Conservation (phyloP, 2,113 vertebrate species). For the Chamaea fasciata region DNA sequence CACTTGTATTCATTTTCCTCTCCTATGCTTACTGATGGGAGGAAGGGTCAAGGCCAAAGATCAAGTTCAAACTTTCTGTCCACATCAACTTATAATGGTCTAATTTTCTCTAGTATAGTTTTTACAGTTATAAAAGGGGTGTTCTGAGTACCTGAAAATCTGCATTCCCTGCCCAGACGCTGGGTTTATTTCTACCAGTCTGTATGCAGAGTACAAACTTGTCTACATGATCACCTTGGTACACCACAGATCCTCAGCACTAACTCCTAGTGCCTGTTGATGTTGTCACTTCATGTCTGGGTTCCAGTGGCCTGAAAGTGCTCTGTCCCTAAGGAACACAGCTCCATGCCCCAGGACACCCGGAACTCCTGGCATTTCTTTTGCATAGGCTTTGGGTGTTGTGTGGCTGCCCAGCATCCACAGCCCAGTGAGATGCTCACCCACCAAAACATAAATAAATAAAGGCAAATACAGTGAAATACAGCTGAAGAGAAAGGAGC, state of each 20-base stretch:
- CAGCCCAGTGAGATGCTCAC: neutral
- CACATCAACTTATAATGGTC: neutral
- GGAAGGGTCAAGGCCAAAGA: neutral
- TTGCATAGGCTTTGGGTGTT: neutral
- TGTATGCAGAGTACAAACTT: neutral
- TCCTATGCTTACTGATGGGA: neutral
- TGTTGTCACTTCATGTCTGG: neutral
- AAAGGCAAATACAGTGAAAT: neutral
- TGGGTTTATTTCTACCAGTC: neutral
- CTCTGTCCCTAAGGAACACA: neutral
- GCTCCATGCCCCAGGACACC: neutral
- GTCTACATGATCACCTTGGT: neutral
- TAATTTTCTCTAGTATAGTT: neutral
- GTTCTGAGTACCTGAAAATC: neutral
- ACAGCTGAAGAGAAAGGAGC: neutral
- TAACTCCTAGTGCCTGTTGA: neutral
- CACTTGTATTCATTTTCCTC: neutral
- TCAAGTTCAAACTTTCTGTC: neutral
- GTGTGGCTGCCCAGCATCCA: neutral
- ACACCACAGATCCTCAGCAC: neutral
- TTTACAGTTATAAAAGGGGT: neutral
- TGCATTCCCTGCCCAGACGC: neutral
- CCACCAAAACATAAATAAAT: neutral
- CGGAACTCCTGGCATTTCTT: neutral
- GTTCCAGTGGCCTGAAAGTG: accelerated